These are phyloP conservation scores for Epinephelus fuscoguttatus DNA, from an alignment of 2,113 vertebrate species.

Conservation along the genomic window DNA sequence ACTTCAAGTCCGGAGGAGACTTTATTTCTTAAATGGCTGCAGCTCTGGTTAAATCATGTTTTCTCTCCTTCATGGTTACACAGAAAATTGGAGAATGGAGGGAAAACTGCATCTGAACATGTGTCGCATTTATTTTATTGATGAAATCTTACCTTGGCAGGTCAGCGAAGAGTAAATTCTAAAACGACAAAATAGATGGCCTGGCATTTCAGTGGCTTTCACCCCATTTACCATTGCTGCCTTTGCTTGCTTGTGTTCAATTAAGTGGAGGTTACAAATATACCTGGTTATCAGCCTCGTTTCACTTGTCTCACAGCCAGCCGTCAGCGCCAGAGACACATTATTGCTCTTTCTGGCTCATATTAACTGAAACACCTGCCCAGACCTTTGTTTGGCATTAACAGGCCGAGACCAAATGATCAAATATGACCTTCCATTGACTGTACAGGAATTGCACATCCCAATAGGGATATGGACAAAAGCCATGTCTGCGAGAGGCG, in stretches of 20 bases:
- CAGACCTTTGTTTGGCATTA: conserved; percentile 60
- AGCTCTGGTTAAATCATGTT: conserved; percentile 23
- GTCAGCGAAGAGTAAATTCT: conserved; percentile 25
- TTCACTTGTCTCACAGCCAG: conserved; percentile 36
- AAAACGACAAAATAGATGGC: conserved; percentile 18
- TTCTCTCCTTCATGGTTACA: conserved; percentile 27
- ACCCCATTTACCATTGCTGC: conserved; percentile 35
- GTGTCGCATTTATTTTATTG: conserved; percentile 26
- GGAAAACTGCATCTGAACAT: neutral
- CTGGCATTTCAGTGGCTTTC: conserved; percentile 45
- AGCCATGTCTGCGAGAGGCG: conserved; percentile 31
- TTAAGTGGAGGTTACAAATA: conserved; percentile 52
- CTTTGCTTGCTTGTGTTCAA: conserved; percentile 34
- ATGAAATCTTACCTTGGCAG: conserved; percentile 32
- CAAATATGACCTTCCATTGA: conserved; percentile 61
- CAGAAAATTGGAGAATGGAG: conserved; percentile 13
- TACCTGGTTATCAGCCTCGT: conserved; percentile 39
- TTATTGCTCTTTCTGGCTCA: conserved; percentile 37
- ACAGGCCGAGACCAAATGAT: conserved; percentile 60
- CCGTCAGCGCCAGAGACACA: conserved; percentile 28
- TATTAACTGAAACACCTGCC: conserved; percentile 58
- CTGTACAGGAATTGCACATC: conserved; percentile 17
- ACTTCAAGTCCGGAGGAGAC: conserved; percentile 10
- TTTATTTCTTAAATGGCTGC: conserved; percentile 19
- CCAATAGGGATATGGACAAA: conserved; percentile 40